Evolutionary conservation across 2,888 invertebrate species (phyloP).

Genomic region (Schrankia costaestrigalis): DNA sequence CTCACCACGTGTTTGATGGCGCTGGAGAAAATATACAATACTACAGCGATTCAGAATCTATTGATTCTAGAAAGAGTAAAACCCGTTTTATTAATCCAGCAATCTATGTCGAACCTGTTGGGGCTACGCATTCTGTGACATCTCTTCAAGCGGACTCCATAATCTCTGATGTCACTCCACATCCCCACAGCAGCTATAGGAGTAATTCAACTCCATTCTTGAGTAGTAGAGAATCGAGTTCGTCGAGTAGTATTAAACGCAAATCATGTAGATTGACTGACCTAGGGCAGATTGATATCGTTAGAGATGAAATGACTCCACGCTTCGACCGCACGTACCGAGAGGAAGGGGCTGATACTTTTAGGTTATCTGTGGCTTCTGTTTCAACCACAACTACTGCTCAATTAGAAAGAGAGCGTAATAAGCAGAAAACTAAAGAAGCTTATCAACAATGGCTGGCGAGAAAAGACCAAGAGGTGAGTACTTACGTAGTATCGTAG

Average conservation of each 20-base stretch:
- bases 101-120: slow-evolving; percentile 79
- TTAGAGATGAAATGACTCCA: slow-evolving; percentile 50
- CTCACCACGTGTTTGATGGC: slow-evolving; percentile 67
- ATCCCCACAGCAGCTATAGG: slow-evolving; percentile 66
- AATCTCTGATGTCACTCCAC: slow-evolving; percentile 64
- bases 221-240: slow-evolving; percentile 60
- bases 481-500: slow-evolving; percentile 2
- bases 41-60: slow-evolving; percentile 69
- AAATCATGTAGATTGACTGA: slow-evolving; percentile 59
- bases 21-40: slow-evolving; percentile 70
- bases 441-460: slow-evolving; percentile 68
- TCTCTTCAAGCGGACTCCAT: slow-evolving; percentile 59
- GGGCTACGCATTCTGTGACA: slow-evolving; percentile 63
- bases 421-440: slow-evolving; percentile 62
- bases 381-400: slow-evolving; percentile 68
- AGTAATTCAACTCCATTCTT: slow-evolving; percentile 70
- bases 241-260: slow-evolving; percentile 60
- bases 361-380: slow-evolving; percentile 68
- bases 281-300: slow-evolving; percentile 22
- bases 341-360: slow-evolving; percentile 67
- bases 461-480: slow-evolving; percentile 70
- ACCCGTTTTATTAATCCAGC: slow-evolving; percentile 82
- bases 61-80: slow-evolving; percentile 61
- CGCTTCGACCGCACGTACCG: slow-evolving; percentile 58
- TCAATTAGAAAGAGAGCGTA: slow-evolving; percentile 67